A percentile compares a stretch with the other conserved stretches of the same genome.
Evolutionary conservation across 2,888 invertebrate species (phyloP).

Genomic region (Dorcus parallelipipedus): DNA sequence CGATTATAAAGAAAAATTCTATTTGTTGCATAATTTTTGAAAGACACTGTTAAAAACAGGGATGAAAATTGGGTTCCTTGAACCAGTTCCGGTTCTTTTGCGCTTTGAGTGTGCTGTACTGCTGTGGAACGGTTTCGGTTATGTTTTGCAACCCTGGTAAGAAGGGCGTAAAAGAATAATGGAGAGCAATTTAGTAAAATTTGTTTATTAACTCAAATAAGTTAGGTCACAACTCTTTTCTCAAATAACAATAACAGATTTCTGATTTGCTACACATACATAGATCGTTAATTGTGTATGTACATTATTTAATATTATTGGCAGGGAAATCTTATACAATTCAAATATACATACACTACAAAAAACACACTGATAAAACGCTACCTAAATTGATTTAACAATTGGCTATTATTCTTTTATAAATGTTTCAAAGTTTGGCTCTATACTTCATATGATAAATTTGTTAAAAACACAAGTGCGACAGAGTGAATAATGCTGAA

Average conservation of each 20-base stretch:
- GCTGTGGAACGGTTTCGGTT: no score
- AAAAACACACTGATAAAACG: constrained; percentile 47
- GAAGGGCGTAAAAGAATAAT: not conserved
- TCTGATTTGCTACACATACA: constrained; percentile 49
- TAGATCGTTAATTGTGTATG: constrained; percentile 47
- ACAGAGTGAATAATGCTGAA: constrained; percentile 32
- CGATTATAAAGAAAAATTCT: no score
- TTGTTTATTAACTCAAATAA: constrained; percentile 52
- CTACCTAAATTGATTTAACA: constrained; percentile 47
- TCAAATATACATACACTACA: constrained; percentile 48
- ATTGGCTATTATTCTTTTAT: constrained; percentile 40
- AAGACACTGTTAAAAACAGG: no score
- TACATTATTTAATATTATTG: constrained; percentile 40
- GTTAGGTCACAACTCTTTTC: constrained; percentile 49
- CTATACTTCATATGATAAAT: constrained; percentile 33
- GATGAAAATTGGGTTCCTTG: no score
- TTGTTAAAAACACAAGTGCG: constrained; percentile 43
- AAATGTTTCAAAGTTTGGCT: constrained; percentile 18
- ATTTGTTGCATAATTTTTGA: no score
- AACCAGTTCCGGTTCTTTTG: no score
- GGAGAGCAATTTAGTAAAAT: constrained; percentile 42
- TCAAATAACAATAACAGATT: constrained; percentile 50
- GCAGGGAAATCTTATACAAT: constrained; percentile 38
- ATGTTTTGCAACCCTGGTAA: no score
- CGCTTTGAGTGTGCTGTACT: no score